Evolutionary conservation across 2,888 invertebrate species (phyloP).

Genomic region (Alentia gelatinosa): DNA sequence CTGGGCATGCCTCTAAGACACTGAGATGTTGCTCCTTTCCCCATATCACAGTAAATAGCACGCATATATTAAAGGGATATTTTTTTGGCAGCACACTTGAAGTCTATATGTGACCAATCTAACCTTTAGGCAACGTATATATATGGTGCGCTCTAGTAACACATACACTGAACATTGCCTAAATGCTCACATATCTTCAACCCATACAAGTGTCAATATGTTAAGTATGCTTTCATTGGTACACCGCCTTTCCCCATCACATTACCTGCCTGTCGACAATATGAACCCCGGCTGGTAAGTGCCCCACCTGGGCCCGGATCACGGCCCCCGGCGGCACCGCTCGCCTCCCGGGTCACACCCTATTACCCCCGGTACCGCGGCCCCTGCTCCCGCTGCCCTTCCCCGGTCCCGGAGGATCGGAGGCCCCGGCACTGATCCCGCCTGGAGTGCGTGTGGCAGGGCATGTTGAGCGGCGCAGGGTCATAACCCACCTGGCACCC

Average conservation of each 20-base stretch:
- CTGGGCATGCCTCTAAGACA: too few species aligned
- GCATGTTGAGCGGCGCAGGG: not conserved
- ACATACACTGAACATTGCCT: too few species aligned
- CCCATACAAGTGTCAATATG: too few species aligned
- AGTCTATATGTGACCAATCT: too few species aligned
- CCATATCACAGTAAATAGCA: too few species aligned
- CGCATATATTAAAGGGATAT: too few species aligned
- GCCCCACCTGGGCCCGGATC: not conserved
- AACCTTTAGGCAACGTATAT: too few species aligned
- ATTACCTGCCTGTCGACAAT: not conserved
- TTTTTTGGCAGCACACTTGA: too few species aligned
- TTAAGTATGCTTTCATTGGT: too few species aligned
- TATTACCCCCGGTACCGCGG: not conserved
- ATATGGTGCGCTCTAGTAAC: too few species aligned
- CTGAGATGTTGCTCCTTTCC: too few species aligned
- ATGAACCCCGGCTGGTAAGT: not conserved
- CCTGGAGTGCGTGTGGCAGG: not conserved
- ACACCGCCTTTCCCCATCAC: not conserved
- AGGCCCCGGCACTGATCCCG: not conserved
- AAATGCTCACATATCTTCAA: too few species aligned
- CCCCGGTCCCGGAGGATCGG: not conserved
- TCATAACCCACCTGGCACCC: not conserved
- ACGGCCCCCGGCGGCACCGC: not conserved
- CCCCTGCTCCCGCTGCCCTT: not conserved
- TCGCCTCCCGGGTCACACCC: not conserved